These are phyloP conservation scores for Tyto alba DNA, from an alignment of 2,113 vertebrate genomes.

Conservation along the genomic window DNA sequence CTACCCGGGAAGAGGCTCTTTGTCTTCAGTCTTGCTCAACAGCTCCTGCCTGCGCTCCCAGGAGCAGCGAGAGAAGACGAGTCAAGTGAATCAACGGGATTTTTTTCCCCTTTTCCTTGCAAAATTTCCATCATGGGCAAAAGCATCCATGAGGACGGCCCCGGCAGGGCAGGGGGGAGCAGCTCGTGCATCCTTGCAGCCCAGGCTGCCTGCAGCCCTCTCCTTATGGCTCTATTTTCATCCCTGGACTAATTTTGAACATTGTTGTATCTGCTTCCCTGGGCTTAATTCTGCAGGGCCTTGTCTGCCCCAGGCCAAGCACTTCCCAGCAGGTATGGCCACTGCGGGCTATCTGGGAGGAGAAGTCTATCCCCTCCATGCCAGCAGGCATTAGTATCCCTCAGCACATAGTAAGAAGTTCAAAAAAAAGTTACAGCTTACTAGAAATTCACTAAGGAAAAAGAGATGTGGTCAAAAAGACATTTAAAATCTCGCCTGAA, in stretches of 20 bases:
- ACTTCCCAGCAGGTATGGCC: not conserved
- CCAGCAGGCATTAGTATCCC: not conserved
- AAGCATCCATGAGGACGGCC: not conserved
- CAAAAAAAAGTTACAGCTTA: not conserved
- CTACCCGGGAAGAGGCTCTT: not conserved
- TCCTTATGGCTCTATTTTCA: constrained; percentile 17
- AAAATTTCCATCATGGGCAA: not conserved
- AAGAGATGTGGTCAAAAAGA: not conserved
- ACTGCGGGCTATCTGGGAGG: not conserved
- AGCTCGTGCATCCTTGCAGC: not conserved
- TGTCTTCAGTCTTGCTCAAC: not conserved
- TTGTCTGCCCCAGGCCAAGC: constrained; percentile 17
- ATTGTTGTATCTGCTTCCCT: not conserved
- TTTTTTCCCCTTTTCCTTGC: not conserved
- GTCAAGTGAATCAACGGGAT: not conserved
- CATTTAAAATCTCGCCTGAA: not conserved
- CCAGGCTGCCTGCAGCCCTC: not conserved
- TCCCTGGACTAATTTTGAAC: not conserved
- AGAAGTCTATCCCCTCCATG: not conserved
- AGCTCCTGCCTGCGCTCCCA: not conserved
- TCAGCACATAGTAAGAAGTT: not conserved
- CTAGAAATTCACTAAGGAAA: not conserved
- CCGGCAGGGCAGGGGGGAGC: not conserved
- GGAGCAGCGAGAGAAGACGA: not conserved
- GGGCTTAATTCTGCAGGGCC: constrained; percentile 24